Evolutionary conservation across 2,113 vertebrate species (phyloP).

Genomic region (Podarcis raffonei): DNA sequence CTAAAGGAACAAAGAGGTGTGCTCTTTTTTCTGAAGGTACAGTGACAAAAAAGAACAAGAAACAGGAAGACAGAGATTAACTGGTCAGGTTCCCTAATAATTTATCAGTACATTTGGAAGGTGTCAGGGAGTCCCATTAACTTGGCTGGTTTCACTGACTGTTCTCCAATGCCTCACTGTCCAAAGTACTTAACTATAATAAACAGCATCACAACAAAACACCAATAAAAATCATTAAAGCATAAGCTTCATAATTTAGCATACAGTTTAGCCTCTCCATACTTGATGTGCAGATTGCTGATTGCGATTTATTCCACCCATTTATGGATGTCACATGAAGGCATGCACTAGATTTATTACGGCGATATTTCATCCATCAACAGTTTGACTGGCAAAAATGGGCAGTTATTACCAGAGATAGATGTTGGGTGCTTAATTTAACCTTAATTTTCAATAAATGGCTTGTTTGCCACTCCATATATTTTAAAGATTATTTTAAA

Average conservation of each 20-base stretch:
- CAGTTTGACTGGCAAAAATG: accelerated
- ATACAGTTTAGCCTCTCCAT: slow-evolving; percentile 51
- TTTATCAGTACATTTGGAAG: neutral
- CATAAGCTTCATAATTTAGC: slow-evolving; percentile 48
- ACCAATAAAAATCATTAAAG: slow-evolving; percentile 65
- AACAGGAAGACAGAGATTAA: neutral
- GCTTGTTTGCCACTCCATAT: neutral
- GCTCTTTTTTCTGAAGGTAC: neutral
- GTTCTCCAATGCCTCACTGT: slow-evolving; percentile 11
- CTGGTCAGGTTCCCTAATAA: neutral
- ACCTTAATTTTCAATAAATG: slow-evolving; percentile 10
- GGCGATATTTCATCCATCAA: neutral
- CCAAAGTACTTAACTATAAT: slow-evolving; percentile 46
- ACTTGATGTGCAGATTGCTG: slow-evolving; percentile 37
- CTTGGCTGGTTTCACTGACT: slow-evolving; percentile 29
- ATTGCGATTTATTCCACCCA: slow-evolving; percentile 56
- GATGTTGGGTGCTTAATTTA: neutral
- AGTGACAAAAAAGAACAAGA: neutral
- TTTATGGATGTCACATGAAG: slow-evolving; percentile 34
- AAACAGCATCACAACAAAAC: slow-evolving; percentile 54
- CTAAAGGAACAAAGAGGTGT: neutral
- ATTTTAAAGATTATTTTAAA: neutral
- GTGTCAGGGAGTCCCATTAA: slow-evolving; percentile 20
- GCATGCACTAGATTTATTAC: neutral
- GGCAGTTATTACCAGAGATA: accelerated